Evolutionary conservation across 2,113 vertebrate genomes (phyloP), one percentile per base, ranked within the genome.

Genomic region (Onychostruthus taczanowskii): DNA sequence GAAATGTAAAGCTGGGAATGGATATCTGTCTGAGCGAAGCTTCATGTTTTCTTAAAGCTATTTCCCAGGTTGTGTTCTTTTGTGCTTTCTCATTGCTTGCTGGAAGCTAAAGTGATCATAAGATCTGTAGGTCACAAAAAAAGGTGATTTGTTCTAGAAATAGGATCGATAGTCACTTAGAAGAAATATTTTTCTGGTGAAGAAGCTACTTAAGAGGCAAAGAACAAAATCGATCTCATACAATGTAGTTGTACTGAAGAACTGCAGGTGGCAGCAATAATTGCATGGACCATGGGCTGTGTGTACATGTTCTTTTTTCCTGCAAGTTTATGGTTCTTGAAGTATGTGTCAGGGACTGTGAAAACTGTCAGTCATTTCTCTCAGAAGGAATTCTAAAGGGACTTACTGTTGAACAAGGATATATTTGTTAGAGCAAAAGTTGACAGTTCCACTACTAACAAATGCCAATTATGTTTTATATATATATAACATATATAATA

Each of bases 211-310:
- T 30, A 8, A n/a, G 56, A 80, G n/a, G 28, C 62, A 61, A 35
- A 61, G 82, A 76, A 31, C 13, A 56, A n/a, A 69, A 72, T 73
- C 1, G 1, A 22, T 56, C n/a, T 83, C 41, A 11, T 41, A 24
- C 80, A 69, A 28, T 87, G 91, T 61, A 67, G 41, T 68, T 43
- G 55, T 85, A 43, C 27, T 44, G 73, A 30, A 47, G 72, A 94
- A 77, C 96, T 88, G 79, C 63, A 96, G 94, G 47, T 94, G 93
- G 94, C 95, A 96, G 85, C 85, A 95, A 26, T 47, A 91, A 74
- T 89, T 70, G 50, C 18, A 16, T 28, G 52, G 68, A 63, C 49
- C 30, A 24, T 58, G 35, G 59, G 59, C 82, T 73, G 6, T 3
- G 1, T 2, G 26, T 13, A 10, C 1, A 0, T 5, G 8, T n/a